Percentiles rank a stretch among this genome's conserved stretches.
Conservation (phyloP, 1,140 invertebrate genomes). For the Caenorhabditis inopinata region DNA sequence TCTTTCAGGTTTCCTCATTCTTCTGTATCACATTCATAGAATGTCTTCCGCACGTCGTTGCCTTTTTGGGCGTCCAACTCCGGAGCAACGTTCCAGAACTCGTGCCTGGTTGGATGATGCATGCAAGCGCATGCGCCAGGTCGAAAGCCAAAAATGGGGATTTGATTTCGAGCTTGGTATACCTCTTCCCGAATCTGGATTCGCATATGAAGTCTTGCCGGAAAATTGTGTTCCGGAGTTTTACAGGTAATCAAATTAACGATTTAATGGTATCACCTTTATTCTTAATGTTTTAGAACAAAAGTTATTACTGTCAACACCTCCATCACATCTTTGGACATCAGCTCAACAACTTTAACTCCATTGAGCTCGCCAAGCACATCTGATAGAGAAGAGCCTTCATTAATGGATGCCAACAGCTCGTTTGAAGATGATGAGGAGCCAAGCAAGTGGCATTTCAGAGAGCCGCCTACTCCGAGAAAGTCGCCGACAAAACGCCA, state of each 20-base stretch:
- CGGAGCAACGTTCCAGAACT: neutral
- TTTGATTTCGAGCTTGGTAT: neutral
- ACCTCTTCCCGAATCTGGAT: neutral
- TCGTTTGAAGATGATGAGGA: slow-evolving; percentile 14
- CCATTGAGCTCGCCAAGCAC: slow-evolving; percentile 10
- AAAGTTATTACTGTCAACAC: neutral
- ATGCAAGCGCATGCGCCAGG: neutral
- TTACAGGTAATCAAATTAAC: neutral
- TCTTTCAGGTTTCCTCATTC: neutral
- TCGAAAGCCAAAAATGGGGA: slow-evolving; percentile 3
- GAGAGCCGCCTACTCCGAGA: neutral
- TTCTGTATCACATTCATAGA: neutral
- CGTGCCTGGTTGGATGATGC: neutral
- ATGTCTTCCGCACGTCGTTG: slow-evolving; percentile 14
- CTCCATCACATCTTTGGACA: neutral
- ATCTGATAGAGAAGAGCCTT: neutral
- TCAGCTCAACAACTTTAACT: slow-evolving; percentile 7
- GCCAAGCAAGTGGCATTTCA: neutral
- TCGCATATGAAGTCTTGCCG: neutral
- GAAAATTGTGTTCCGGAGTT: neutral
- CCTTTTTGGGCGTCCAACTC: slow-evolving; percentile 5
- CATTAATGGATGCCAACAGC: neutral
- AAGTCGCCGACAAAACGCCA: neutral
- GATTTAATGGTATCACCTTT: neutral
- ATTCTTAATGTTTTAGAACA: neutral